Conservation (phyloP, 2,113 vertebrate species). For the Heliornis fulica region DNA sequence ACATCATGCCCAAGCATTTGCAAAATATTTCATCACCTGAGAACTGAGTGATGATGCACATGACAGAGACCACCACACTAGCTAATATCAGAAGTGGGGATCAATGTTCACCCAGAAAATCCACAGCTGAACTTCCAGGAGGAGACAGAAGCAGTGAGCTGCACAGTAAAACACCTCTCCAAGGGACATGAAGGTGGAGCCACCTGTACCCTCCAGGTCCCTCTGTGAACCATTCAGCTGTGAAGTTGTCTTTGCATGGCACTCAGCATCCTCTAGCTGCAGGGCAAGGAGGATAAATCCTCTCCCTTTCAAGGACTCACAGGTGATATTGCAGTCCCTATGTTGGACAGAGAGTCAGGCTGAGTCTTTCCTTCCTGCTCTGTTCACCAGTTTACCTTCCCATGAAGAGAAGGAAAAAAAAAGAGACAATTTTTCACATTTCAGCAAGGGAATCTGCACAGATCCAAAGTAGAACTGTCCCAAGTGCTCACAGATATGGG, state of each 20-base stretch:
- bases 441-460: not conserved
- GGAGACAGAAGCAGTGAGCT: not conserved
- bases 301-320: not conserved
- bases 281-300: not conserved
- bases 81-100: not conserved
- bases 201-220: too few species aligned
- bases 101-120: not conserved
- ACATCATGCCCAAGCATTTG: not conserved
- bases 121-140: not conserved
- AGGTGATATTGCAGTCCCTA: too few species aligned
- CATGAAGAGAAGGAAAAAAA: not conserved
- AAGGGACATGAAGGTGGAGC: not conserved
- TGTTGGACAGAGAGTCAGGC: not conserved
- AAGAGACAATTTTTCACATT: not conserved
- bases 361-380: not conserved
- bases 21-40: not conserved
- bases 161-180: not conserved
- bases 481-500: not conserved
- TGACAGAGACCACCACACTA: not conserved
- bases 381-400: not conserved
- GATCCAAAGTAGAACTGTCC: not conserved
- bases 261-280: not conserved
- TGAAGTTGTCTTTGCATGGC: fast-evolving
- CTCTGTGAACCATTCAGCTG: not conserved
- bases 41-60: not conserved